Evolutionary conservation across 2,888 invertebrate species (phyloP).

Genomic region (Alviniconcha strummeri): DNA sequence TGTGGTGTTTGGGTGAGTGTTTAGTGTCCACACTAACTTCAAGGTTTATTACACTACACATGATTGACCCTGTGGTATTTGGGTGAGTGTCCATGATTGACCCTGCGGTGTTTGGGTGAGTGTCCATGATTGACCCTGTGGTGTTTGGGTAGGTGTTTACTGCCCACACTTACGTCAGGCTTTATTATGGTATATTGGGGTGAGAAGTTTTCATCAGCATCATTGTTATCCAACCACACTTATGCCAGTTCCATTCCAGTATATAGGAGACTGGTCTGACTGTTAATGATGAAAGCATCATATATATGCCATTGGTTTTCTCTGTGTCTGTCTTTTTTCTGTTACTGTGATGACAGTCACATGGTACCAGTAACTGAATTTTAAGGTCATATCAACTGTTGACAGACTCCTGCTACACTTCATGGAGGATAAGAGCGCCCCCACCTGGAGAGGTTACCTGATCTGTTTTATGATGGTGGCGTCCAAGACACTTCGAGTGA

Average conservation of each 20-base stretch:
- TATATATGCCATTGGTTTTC: too few species aligned
- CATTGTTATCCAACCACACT: too few species aligned
- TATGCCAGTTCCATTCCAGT: too few species aligned
- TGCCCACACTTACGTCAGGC: background rate
- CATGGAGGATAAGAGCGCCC: background rate
- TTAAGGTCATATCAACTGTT: too few species aligned
- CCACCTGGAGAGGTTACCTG: conserved; percentile 7
- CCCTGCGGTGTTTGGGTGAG: background rate
- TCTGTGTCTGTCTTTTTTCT: background rate
- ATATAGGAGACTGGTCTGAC: too few species aligned
- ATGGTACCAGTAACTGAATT: too few species aligned
- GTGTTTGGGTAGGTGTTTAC: background rate
- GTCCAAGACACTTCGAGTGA: background rate
- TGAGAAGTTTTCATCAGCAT: too few species aligned
- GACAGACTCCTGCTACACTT: background rate
- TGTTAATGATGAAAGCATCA: too few species aligned
- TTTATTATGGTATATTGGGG: too few species aligned
- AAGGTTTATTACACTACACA: background rate
- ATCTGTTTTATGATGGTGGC: background rate
- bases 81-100: background rate
- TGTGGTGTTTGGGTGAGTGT: background rate
- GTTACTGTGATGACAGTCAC: background rate
- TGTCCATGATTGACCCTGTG: background rate
- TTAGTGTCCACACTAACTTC: background rate
- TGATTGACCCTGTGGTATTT: background rate